These are phyloP conservation scores for Phyllotreta striolata DNA, from an alignment of 2,888 invertebrate genomes.

Conservation along the genomic window DNA sequence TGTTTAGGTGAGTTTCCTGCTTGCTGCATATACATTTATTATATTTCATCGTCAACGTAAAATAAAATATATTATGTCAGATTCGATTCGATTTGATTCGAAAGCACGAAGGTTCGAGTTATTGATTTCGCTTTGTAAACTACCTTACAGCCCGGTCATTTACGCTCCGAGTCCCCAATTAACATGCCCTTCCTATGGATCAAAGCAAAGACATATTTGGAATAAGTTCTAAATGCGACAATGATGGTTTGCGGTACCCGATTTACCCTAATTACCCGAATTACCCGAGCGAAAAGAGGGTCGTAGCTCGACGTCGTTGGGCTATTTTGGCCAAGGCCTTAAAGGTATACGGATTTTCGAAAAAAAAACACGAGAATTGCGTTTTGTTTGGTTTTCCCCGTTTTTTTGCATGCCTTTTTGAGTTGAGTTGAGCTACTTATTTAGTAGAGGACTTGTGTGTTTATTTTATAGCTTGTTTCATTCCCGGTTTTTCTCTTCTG, in stretches of 20 bases:
- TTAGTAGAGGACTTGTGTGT: too few relatives aligned
- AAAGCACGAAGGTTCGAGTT: constrained; percentile 55
- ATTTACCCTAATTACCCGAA: too few relatives aligned
- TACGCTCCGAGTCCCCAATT: constrained; percentile 38
- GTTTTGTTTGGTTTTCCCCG: constrained; percentile 25
- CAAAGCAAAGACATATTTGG: constrained; percentile 57
- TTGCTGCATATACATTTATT: neutral
- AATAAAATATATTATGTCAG: constrained; percentile 6
- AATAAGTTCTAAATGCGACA: constrained; percentile 54
- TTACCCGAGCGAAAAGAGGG: constrained; percentile 58
- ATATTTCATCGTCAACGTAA: neutral
- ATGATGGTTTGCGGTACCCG: constrained; percentile 54
- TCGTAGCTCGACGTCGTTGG: constrained; percentile 73
- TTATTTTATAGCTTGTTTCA: too few relatives aligned
- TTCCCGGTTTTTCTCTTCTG: too few relatives aligned
- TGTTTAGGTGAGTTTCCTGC: constrained; percentile 23
- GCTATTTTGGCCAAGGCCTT: constrained; percentile 73
- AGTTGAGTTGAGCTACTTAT: too few relatives aligned
- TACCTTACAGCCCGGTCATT: constrained; percentile 48
- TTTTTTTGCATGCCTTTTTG: constrained; percentile 25
- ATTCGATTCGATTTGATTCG: constrained; percentile 38
- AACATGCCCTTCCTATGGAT: constrained; percentile 58
- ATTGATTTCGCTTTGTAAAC: constrained; percentile 41
- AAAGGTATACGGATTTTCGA: constrained; percentile 59
- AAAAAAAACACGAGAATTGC: constrained; percentile 28